Base-by-base conservation (phyloP, 2,113 vertebrate genomes). In the Dipodomys merriami region DNA sequence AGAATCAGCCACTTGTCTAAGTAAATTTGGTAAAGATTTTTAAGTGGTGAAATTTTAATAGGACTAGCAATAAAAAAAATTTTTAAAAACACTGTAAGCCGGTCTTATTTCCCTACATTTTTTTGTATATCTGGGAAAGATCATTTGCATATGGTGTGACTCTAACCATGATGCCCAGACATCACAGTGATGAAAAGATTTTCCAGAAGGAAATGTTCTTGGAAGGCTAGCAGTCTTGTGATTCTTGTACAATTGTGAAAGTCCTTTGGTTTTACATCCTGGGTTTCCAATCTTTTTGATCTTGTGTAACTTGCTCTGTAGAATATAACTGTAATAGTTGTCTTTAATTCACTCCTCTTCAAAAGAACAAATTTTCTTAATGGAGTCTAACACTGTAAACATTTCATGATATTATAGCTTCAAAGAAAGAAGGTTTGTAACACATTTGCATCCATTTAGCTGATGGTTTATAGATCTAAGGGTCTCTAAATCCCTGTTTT, bases 71-170 rank as follows among this genome's bases (percentile, higher is more conserved):
- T 22, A 76, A 83, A 53, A 18, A 16, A 57, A 57, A 57, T 39
- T 39, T 39, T 39, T 39, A 57, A 16, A 13, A 62, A 53, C 74
- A 74, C 46, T 89, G 94, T 94, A 96, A 97, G 46, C 57, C 91
- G 92, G 12, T 96, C 91, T 68, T 97, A 86, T 96, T 97, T 96
- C 95, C 91, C 73, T 93, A 62, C 80, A 78, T 83, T 93, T 90
- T 73, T 96, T 90, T 80, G 13, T 93, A 85, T 89, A 91, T 88
- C 93, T 97, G 35, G 77, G 27, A 89, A 97, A 97, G 95, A 94
- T 95, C 94, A 68, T 87, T 69, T 91, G 89, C 84, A 88, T 30
- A 16, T 91, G 33, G 78, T 46, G 33, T 72, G 23, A 65, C 49
- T 88, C 25, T 88, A 81, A 83, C 27, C 57, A 19, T 77, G 13